Conservation (phyloP, 1,140 invertebrate species). For the Diabrotica undecimpunctata region DNA sequence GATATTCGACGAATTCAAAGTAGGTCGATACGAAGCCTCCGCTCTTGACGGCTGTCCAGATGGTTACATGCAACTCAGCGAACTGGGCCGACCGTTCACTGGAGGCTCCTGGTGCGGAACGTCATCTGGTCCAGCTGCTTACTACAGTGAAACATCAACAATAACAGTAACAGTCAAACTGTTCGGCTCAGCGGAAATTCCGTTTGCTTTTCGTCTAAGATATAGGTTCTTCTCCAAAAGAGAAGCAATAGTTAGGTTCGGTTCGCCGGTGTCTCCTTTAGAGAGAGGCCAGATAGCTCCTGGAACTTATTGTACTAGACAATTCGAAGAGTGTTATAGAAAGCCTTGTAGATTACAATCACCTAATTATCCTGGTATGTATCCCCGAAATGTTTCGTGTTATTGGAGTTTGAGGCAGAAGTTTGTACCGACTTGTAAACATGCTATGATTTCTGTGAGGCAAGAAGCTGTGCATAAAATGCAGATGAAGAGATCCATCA, state of each 20-base stretch:
- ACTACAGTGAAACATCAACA: conserved; percentile 80
- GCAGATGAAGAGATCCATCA: conserved; percentile 64
- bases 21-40: conserved; percentile 67
- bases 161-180: conserved; percentile 74
- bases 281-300: conserved; percentile 77
- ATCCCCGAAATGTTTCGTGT: conserved; percentile 82
- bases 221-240: conserved; percentile 72
- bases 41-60: conserved; percentile 70
- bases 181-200: conserved; percentile 59
- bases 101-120: conserved; percentile 81
- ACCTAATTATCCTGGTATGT: conserved; percentile 90
- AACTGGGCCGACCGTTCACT: conserved; percentile 75
- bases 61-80: conserved; percentile 79
- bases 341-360: conserved; percentile 76
- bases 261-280: conserved; percentile 64
- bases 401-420: conserved; percentile 77
- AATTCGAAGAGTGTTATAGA: conserved; percentile 82
- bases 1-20: conserved; percentile 77
- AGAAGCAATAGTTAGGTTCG: conserved; percentile 74
- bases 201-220: conserved; percentile 71
- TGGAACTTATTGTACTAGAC: conserved; percentile 81
- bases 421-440: conserved; percentile 79
- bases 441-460: conserved; percentile 80
- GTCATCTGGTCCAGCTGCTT: conserved; percentile 70
- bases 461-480: conserved; percentile 69